Evolutionary conservation across 2,113 vertebrate genomes (phyloP), one percentile per base, ranked within the genome.

Genomic region (Toxotes chatareus): DNA sequence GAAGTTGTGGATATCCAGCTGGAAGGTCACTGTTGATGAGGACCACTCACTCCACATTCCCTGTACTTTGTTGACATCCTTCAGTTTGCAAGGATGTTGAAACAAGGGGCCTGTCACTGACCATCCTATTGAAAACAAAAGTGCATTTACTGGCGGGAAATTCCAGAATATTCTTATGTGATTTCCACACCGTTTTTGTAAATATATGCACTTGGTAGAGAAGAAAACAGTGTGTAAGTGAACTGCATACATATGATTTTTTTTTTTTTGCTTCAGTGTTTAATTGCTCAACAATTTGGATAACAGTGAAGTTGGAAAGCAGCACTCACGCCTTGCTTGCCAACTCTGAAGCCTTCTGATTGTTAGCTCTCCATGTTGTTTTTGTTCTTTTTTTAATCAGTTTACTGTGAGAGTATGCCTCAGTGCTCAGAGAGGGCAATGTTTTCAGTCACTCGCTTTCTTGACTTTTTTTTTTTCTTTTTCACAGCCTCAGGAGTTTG

Each of bases 1-100:
- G 93, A 95, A 94, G 93, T 90, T 89, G 86, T 78, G 88, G 92
- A 93, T 93, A 90, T 95, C 93, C 92, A 92, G 89, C 90, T 94
- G 92, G 94, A 95, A 94, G 94, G 94, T 94, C 94, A 94, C 79
- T n/a, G 38, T 89, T 82, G 90, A 92, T 65, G 87, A 90, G 80
- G 89, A 91, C 92, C 92, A 76, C 80, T 88, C 84, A 62, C 69
- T 76, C 57, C 46, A 76, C 77, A 72, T 84, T 87, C 74, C 53
- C 65, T 87, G 66, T 47, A 67, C 82, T 91, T 89, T 83, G 59
- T 75, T 82, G 87, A 91, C 88, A 83, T 76, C 73, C 68, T 68
- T 85, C 72, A 60, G 16, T 82, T 82, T 73, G 27, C 44, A 63
- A 72, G 64, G 53, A 79, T 63, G 60, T 67, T 36, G n/a, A 53